A percentile compares a stretch with the other conserved stretches of the same genome.
phyloP scores from a whole-genome alignment of 1,140 invertebrate species.

The Sweltsa coloradensis region DNA sequence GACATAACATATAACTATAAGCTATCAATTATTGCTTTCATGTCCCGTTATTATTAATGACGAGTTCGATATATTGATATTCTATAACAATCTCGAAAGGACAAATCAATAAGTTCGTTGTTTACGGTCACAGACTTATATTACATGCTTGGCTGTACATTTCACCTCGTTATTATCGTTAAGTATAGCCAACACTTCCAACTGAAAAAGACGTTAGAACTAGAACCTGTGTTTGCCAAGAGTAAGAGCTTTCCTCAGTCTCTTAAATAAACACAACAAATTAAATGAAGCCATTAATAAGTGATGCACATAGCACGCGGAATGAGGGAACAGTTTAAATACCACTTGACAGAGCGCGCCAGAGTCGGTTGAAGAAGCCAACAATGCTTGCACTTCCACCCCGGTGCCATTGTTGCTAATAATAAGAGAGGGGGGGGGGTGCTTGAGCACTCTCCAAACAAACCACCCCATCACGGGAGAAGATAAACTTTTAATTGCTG shows the following conservation, averaged over 20 bases:
- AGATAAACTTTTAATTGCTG: constrained; percentile 2
- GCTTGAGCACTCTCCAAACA: background rate
- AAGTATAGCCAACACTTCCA: too few species aligned
- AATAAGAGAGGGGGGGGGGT: background rate
- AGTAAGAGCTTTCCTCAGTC: background rate
- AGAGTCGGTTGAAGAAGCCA: background rate
- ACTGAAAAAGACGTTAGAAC: background rate
- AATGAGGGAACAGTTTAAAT: background rate
- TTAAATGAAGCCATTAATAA: background rate
- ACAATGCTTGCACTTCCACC: background rate
- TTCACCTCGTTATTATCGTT: too few species aligned
- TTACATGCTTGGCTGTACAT: too few species aligned
- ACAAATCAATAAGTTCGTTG: too few species aligned
- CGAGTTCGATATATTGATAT: too few species aligned
- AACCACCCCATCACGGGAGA: background rate
- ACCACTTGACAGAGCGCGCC: background rate
- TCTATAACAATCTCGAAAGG: too few species aligned
- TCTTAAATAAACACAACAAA: background rate
- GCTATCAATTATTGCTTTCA: too few species aligned
- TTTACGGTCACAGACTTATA: too few species aligned
- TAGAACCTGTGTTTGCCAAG: background rate
- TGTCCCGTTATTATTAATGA: too few species aligned
- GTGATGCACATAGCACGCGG: background rate
- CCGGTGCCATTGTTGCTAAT: constrained; percentile 5
- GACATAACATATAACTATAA: too few species aligned